phyloP scores from a whole-genome alignment of 2,797 vertebrate species.

The Pteronotus mesoamericanus region DNA sequence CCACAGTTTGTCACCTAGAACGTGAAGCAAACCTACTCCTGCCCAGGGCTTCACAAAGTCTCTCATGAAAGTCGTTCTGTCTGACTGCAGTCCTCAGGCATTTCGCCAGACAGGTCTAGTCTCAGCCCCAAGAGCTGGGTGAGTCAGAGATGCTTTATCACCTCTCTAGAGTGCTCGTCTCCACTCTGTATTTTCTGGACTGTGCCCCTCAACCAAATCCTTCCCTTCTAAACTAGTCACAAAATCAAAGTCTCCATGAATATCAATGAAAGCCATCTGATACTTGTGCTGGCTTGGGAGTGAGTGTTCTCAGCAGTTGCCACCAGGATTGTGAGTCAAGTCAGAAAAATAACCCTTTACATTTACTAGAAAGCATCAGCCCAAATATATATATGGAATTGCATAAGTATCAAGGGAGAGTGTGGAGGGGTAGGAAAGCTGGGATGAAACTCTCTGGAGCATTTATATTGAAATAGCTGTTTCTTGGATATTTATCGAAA shows the following conservation, averaged over 20 bases:
- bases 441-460: slow-evolving; percentile 30
- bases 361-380: background rate
- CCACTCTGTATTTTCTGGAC: background rate
- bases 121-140: background rate
- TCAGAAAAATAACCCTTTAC: slow-evolving; percentile 22
- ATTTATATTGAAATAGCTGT: slow-evolving; percentile 35
- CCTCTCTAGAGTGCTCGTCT: background rate
- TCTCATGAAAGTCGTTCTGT: background rate
- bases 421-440: background rate
- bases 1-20: background rate
- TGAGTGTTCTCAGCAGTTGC: background rate
- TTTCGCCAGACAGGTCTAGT: background rate
- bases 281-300: background rate
- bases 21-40: background rate
- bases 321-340: background rate
- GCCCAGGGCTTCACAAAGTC: background rate
- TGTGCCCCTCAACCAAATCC: background rate
- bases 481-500: slow-evolving; percentile 30
- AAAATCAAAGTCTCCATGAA: background rate
- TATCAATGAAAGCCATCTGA: background rate
- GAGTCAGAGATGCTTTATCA: background rate
- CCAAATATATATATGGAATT: background rate
- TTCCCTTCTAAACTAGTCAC: background rate
- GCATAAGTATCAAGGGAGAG: background rate
- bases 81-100: background rate